A percentile compares a stretch with the other conserved stretches of the same genome.
These are phyloP conservation scores for Hypomecis punctinalis DNA, from an alignment of 2,888 invertebrate species.

Conservation along the genomic window DNA sequence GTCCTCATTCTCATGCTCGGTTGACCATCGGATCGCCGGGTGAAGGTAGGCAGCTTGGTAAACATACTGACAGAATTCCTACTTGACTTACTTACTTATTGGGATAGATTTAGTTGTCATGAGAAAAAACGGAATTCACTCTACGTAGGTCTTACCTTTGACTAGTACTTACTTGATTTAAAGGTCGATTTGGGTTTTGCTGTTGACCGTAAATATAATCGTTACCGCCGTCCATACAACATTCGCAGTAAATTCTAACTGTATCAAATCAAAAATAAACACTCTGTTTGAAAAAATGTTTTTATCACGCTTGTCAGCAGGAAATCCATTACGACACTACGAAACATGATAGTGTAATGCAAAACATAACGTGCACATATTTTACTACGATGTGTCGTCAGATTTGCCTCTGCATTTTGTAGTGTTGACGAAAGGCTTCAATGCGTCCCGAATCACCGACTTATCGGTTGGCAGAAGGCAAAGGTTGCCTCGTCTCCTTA, in stretches of 20 bases:
- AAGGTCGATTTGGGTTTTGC: no score
- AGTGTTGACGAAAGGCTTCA: not conserved
- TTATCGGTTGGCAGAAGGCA: conserved; percentile 42
- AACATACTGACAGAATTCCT: conserved; percentile 30
- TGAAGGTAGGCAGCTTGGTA: conserved; percentile 53
- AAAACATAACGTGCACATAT: no score
- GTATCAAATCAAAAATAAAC: no score
- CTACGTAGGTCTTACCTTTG: no score
- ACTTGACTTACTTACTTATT: conserved; percentile 15
- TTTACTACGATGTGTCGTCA: not conserved
- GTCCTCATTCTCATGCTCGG: conserved; percentile 50
- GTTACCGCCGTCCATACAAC: no score
- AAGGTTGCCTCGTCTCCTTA: conserved; percentile 17
- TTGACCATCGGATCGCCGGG: conserved; percentile 42
- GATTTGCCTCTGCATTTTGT: not conserved
- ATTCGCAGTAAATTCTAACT: no score
- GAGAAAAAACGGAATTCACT: not conserved
- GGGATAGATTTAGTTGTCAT: not conserved
- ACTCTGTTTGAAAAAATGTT: no score
- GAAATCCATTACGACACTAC: no score
- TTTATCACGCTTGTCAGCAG: no score
- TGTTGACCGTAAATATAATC: no score
- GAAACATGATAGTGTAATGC: no score
- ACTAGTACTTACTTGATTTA: no score
- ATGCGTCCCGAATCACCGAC: conserved; percentile 13